Percentiles rank a stretch among this genome's conserved stretches.
Conservation (phyloP, 2,888 invertebrate genomes). For the Agrotis clavis region DNA sequence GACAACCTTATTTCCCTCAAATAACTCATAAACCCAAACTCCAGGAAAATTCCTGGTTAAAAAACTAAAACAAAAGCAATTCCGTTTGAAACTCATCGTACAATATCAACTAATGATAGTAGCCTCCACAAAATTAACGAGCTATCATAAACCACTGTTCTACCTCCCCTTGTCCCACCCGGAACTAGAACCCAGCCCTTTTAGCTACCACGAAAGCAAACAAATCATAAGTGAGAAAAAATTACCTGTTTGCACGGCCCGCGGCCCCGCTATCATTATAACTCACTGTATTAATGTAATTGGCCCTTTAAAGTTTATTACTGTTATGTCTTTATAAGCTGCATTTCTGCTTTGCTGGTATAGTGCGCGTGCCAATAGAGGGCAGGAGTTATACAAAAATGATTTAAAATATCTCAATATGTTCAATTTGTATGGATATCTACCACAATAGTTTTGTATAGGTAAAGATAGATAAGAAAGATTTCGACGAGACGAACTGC, state of each 20-base stretch:
- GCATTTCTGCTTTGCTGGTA: neutral
- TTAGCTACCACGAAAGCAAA: constrained; percentile 40
- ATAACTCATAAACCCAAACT: neutral
- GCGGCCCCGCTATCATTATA: constrained; percentile 30
- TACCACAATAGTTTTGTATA: too few species aligned
- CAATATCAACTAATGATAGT: constrained; percentile 25
- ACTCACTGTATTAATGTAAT: constrained; percentile 32
- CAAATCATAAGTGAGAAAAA: constrained; percentile 45
- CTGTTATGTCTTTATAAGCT: constrained; percentile 18
- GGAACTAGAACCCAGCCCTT: constrained; percentile 41
- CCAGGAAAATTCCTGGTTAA: neutral
- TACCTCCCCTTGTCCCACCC: constrained; percentile 40
- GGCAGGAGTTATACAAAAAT: too few species aligned
- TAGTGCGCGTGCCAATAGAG: neutral
- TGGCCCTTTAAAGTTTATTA: constrained; percentile 29
- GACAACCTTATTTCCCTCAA: neutral
- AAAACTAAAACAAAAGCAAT: neutral
- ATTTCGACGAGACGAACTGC: too few species aligned
- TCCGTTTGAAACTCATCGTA: neutral
- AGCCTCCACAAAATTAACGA: constrained; percentile 36
- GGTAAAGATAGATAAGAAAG: too few species aligned
- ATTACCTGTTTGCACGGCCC: constrained; percentile 49
- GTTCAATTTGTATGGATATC: too few species aligned
- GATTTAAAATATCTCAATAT: too few species aligned
- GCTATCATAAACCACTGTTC: constrained; percentile 21